These are phyloP conservation scores for Acrobasis suavella DNA, from an alignment of 2,888 invertebrate species.

Conservation along the genomic window DNA sequence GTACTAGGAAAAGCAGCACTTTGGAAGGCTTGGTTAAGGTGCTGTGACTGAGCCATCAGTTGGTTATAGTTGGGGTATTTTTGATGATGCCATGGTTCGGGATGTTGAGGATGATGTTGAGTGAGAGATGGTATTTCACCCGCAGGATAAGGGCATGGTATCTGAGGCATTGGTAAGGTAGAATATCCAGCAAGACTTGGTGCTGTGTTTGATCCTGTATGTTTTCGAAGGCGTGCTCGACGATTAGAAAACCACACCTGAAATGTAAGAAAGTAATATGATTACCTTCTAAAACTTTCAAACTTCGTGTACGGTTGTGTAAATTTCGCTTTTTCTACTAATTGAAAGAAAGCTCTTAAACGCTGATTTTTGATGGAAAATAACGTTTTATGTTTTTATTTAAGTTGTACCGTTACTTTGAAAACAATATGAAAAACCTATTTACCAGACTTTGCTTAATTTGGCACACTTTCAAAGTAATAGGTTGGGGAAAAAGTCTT, in stretches of 20 bases:
- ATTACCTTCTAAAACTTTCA: too few relatives aligned
- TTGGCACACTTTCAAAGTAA: not conserved
- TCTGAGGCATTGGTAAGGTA: conserved; percentile 76
- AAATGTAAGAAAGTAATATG: too few relatives aligned
- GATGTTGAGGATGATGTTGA: conserved; percentile 75
- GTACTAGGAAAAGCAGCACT: conserved; percentile 77
- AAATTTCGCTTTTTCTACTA: too few relatives aligned
- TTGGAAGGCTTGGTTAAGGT: conserved; percentile 81
- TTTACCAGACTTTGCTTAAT: not conserved
- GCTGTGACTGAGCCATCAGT: conserved; percentile 81
- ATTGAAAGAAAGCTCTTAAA: too few relatives aligned
- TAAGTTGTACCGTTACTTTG: not conserved
- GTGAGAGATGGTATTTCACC: conserved; percentile 71
- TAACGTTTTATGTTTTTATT: not conserved
- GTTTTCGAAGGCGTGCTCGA: conserved; percentile 95
- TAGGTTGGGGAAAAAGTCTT: too few relatives aligned
- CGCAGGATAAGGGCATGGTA: conserved; percentile 75
- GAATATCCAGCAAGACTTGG: conserved; percentile 82
- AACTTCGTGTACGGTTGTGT: too few relatives aligned
- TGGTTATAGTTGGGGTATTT: conserved; percentile 81
- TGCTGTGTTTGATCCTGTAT: conserved; percentile 90
- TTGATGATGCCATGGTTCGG: conserved; percentile 79
- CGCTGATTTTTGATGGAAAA: too few relatives aligned
- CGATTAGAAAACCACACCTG: conserved; percentile 98
- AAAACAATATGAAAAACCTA: not conserved